These are phyloP conservation scores for Thecocarcelia acutangulata DNA, from an alignment of 2,888 invertebrate genomes.

Conservation along the genomic window DNA sequence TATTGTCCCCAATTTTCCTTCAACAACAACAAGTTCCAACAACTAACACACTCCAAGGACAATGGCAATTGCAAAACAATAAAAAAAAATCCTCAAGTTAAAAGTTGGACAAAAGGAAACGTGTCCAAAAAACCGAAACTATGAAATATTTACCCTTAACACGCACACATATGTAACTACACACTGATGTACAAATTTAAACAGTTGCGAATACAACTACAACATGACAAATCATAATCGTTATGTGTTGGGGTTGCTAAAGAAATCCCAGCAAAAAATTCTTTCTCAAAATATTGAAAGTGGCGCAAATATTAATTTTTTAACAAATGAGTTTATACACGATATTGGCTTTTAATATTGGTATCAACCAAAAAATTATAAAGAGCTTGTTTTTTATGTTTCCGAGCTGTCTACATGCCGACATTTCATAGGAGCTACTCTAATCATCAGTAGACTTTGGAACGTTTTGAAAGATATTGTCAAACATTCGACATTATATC, in stretches of 20 bases:
- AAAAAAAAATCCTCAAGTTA: slow-evolving; percentile 29
- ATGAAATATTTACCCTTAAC: slow-evolving; percentile 44
- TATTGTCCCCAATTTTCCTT: slow-evolving; percentile 54
- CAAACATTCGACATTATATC: too few relatives aligned
- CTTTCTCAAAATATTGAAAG: too few relatives aligned
- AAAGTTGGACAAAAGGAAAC: slow-evolving; percentile 46
- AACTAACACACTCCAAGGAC: slow-evolving; percentile 48
- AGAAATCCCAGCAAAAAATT: too few relatives aligned
- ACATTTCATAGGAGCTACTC: too few relatives aligned
- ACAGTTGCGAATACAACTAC: background rate
- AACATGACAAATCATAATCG: slow-evolving; percentile 34
- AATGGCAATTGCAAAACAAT: slow-evolving; percentile 8
- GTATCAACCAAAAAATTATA: too few relatives aligned
- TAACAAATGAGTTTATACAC: too few relatives aligned
- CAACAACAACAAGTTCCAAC: slow-evolving; percentile 28
- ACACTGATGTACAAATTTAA: background rate
- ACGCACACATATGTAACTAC: slow-evolving; percentile 30
- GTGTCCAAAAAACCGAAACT: slow-evolving; percentile 9
- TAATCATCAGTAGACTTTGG: too few relatives aligned
- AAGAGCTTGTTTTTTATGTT: too few relatives aligned
- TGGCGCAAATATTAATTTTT: too few relatives aligned
- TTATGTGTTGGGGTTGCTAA: slow-evolving; percentile 28
- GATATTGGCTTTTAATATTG: too few relatives aligned
- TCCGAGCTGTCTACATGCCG: too few relatives aligned
- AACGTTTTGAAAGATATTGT: too few relatives aligned